A percentile compares a stretch with the other conserved stretches of the same genome.
These are phyloP conservation scores for Tapirus terrestris DNA, from an alignment of 2,113 vertebrate species.

Conservation along the genomic window DNA sequence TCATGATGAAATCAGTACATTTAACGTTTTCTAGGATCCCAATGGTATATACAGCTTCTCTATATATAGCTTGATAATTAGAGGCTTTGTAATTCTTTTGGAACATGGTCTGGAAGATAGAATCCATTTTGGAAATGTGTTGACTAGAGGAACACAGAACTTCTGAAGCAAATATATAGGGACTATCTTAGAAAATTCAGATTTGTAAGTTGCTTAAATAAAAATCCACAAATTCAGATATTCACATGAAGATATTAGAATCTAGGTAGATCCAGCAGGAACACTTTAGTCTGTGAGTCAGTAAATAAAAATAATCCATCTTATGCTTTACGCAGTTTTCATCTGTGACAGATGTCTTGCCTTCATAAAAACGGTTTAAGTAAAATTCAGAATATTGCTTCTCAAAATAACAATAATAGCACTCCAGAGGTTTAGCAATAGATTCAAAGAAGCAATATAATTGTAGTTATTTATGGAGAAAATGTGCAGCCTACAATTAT, in stretches of 20 bases:
- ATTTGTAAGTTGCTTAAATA: neutral
- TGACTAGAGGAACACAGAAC: neutral
- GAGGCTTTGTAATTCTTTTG: neutral
- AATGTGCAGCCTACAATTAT: neutral
- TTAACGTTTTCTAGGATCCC: neutral
- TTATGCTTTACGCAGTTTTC: neutral
- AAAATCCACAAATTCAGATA: neutral
- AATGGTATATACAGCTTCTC: neutral
- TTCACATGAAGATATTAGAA: neutral
- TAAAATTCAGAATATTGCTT: slow-evolving; percentile 16
- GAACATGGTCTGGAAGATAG: neutral
- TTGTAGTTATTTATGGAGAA: neutral
- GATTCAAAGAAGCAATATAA: neutral
- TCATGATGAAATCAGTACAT: neutral
- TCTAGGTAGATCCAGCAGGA: neutral
- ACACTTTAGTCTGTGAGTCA: neutral
- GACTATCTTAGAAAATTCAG: neutral
- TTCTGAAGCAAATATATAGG: neutral
- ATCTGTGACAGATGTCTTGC: neutral
- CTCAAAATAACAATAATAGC: neutral
- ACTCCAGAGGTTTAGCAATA: neutral
- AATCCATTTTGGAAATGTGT: neutral
- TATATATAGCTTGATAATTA: neutral
- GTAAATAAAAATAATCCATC: neutral
- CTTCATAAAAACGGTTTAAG: neutral